Evolutionary conservation across 1,140 invertebrate species (phyloP).

Genomic region (Drosophila busckii): DNA sequence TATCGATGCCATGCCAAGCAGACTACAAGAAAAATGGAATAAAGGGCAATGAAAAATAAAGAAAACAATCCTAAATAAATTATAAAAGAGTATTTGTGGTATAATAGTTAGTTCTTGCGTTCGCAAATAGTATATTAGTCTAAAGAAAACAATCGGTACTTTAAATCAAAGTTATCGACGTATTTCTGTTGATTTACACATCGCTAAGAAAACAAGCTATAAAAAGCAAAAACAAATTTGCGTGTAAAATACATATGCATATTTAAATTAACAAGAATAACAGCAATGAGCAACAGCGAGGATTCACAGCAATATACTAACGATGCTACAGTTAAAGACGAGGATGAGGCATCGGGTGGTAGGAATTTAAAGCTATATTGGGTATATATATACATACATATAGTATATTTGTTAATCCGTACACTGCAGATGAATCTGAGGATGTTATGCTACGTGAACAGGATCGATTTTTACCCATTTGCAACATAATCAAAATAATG

Average conservation of each 20-base stretch:
- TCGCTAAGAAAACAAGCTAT: no score
- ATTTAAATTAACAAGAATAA: conserved; percentile 1
- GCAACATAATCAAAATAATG: conserved; percentile 99
- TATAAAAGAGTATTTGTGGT: no score
- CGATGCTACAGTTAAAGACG: conserved; percentile 62
- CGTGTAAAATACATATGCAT: not conserved
- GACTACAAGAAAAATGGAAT: no score
- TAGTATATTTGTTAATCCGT: not conserved
- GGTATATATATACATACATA: no score
- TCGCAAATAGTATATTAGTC: no score
- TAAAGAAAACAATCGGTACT: no score
- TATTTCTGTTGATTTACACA: no score
- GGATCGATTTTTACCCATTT: conserved; percentile 97
- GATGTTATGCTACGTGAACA: conserved; percentile 86
- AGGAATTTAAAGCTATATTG: conserved; percentile 2
- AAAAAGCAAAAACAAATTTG: no score
- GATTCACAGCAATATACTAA: conserved; percentile 66
- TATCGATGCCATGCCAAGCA: not conserved
- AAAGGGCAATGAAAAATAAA: no score
- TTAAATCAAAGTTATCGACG: no score
- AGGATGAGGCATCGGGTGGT: conserved; percentile 67
- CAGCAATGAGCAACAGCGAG: conserved; percentile 68
- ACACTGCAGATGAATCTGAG: conserved; percentile 58
- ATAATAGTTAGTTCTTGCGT: no score
- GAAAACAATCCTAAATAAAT: no score